Evolutionary conservation across 1,140 invertebrate genomes (phyloP), one percentile per base, ranked within the genome.

Genomic region (Bombus confusus): DNA sequence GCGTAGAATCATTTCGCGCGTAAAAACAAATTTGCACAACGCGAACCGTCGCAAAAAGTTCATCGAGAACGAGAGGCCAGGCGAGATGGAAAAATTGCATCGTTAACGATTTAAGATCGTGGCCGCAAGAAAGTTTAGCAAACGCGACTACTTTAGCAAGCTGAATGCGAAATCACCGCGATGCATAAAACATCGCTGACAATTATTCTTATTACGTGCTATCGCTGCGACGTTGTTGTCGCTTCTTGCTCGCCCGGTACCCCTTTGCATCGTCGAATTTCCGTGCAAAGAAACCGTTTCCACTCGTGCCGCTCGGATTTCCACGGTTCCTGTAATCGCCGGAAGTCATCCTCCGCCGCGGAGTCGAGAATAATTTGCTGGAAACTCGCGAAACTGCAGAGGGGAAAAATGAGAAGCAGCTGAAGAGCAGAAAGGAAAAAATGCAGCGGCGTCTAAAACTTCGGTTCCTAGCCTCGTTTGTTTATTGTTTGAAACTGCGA

Each of bases 401-500:
- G 5, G 5, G 28, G 13, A 28, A 13, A 28, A 37, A 18, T 1
- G 41, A 22, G 1, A 9, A 69, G 34, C 0, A 39, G 28, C 37
- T 1, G 34, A 28, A 15, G 31, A 72, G 37, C 18, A 28, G 13
- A 37, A 52, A 28, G 52, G 8, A 10, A 31, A 34, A 31, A 71
- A 25, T 28, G 28, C 68, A n/a, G 18, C 39, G 12, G 31, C 37
- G 15, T 57, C 37, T 3, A 34, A 64, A 43, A 47, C 39, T 82
- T 52, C 18, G 15, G 62, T 39, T 31, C 47, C 28, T 47, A 10
- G 59, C 41, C 18, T 66, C 59, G 80, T 41, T 83, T 76, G 76
- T 83, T 83, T 83, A 76, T 83, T 83, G 80, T 83, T 76, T 66
- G 41, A 28, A 83, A 83, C 72, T 66, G 34, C 25, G 43, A 39